A percentile compares a stretch with the other conserved stretches of the same genome.
phyloP scores from a whole-genome alignment of 2,113 vertebrate genomes.

The Myanophis thanlyinensis region DNA sequence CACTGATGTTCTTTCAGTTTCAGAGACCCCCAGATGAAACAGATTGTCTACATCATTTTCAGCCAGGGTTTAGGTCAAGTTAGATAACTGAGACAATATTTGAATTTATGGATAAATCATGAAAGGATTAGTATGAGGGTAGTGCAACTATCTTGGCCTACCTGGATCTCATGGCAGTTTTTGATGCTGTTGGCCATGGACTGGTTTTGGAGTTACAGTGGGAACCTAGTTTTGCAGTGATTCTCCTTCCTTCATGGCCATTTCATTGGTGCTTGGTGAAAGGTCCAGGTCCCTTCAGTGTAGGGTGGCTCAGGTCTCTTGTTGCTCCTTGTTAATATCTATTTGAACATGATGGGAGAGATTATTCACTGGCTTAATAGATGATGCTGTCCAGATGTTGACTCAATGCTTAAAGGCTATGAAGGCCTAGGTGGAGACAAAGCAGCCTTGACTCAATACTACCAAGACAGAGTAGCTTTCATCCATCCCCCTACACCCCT shows the following conservation, averaged over 20 bases:
- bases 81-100: background rate
- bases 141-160: background rate
- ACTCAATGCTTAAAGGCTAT: background rate
- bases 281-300: background rate
- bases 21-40: background rate
- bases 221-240: background rate
- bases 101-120: background rate
- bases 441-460: background rate
- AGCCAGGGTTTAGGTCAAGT: background rate
- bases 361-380: background rate
- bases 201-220: background rate
- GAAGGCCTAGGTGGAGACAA: background rate
- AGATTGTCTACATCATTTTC: background rate
- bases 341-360: background rate
- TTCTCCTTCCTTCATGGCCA: background rate
- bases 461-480: background rate
- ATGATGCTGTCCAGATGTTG: background rate
- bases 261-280: background rate
- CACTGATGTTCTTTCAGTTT: background rate
- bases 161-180: background rate
- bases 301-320: background rate
- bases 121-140: background rate
- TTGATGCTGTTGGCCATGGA: background rate
- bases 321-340: background rate
- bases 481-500: background rate